phyloP scores from a whole-genome alignment of 2,888 invertebrate genomes.

The Pollenia amentaria region DNA sequence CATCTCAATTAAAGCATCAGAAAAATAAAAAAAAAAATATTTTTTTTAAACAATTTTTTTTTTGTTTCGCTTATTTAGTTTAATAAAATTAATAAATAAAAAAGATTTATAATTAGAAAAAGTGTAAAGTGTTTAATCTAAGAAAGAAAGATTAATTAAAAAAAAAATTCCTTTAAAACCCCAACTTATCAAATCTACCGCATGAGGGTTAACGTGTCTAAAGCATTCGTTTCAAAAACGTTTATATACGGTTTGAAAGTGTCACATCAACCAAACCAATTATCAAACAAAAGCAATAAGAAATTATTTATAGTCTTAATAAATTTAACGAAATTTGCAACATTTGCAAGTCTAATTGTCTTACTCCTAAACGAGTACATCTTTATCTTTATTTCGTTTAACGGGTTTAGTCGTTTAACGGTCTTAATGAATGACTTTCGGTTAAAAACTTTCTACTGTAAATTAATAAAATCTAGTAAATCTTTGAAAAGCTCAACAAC shows the following conservation, averaged over 20 bases:
- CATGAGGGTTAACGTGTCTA: conserved; percentile 82
- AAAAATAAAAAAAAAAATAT: neutral
- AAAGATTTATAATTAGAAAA: neutral
- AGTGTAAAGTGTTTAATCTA: neutral
- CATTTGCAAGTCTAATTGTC: conserved; percentile 50
- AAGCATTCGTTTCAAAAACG: conserved; percentile 76
- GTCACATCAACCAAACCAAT: conserved; percentile 68
- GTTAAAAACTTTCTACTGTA: conserved; percentile 80
- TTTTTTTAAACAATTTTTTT: conserved; percentile 42
- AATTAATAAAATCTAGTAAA: conserved; percentile 52
- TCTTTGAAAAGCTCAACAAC: conserved; percentile 49
- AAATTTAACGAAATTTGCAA: conserved; percentile 55
- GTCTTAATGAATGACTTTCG: conserved; percentile 85
- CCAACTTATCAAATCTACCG: conserved; percentile 78
- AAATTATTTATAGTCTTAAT: conserved; percentile 30
- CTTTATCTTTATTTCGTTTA: conserved; percentile 67
- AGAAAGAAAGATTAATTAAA: neutral
- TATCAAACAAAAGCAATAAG: conserved; percentile 57
- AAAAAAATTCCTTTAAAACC: conserved; percentile 12
- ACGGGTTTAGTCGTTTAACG: conserved; percentile 80
- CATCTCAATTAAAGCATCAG: conserved; percentile 16
- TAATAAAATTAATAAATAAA: conserved; percentile 7
- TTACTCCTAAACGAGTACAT: conserved; percentile 40
- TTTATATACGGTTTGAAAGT: conserved; percentile 77
- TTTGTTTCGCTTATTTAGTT: conserved; percentile 43